A percentile compares a stretch with the other conserved stretches of the same genome.
phyloP scores from a whole-genome alignment of 2,113 vertebrate species.

The Odobenus rosmarus region DNA sequence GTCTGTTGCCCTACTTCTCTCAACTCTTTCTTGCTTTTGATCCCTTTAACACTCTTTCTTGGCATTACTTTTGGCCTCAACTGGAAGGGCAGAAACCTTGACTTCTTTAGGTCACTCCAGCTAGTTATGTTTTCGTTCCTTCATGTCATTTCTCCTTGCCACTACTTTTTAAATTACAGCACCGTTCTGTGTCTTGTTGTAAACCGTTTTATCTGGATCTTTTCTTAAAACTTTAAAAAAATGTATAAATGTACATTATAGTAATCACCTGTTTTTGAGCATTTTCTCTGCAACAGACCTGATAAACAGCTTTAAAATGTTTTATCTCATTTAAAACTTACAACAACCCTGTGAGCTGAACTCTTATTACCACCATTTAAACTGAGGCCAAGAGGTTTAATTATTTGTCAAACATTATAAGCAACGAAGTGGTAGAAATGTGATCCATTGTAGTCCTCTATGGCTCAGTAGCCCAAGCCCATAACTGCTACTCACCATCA shows the following conservation, averaged over 20 bases:
- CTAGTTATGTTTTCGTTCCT: not conserved
- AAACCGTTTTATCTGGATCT: not conserved
- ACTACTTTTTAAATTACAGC: not conserved
- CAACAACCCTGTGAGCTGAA: not conserved
- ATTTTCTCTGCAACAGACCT: not conserved
- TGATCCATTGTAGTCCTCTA: not conserved
- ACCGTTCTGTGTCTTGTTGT: not conserved
- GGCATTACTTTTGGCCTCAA: not conserved
- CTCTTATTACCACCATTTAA: not conserved
- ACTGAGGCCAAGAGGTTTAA: not conserved
- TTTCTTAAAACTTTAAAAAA: not conserved
- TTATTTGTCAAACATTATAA: not conserved
- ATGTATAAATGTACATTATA: not conserved
- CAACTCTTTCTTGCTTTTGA: not conserved
- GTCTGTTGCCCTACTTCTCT: not conserved
- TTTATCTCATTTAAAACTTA: not conserved
- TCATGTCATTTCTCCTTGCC: not conserved
- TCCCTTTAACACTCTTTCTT: not conserved
- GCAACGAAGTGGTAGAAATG: not conserved
- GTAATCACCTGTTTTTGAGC: not conserved
- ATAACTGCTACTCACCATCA: not conserved
- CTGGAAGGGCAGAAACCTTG: not conserved
- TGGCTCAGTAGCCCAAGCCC: not conserved
- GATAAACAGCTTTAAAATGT: not conserved
- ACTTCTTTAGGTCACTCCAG: not conserved